Evolutionary conservation across 2,888 invertebrate species (phyloP).

Genomic region (Volucella inanis): DNA sequence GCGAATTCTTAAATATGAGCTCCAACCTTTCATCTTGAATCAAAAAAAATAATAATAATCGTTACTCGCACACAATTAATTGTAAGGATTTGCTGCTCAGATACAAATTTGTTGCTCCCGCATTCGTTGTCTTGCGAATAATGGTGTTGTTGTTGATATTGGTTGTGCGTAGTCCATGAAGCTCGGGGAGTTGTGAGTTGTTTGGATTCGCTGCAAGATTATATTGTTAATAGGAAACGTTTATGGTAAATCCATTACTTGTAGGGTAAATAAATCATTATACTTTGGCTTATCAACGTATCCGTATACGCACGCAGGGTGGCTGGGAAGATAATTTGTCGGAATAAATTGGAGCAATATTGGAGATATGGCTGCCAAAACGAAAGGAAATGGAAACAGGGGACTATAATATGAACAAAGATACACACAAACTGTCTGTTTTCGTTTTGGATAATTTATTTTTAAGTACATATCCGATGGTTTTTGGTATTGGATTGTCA

Average conservation of each 20-base stretch:
- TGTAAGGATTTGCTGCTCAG: conserved; percentile 29
- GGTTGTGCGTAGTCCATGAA: not conserved
- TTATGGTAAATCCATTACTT: conserved; percentile 65
- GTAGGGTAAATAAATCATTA: conserved; percentile 66
- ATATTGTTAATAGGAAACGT: conserved; percentile 60
- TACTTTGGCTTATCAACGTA: conserved; percentile 3
- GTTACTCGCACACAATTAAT: conserved; percentile 61
- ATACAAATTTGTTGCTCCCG: not conserved
- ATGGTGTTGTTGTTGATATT: not conserved
- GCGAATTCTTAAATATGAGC: conserved; percentile 48
- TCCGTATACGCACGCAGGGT: conserved; percentile 14
- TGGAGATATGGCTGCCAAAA: not conserved
- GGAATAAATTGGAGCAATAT: conserved; percentile 58
- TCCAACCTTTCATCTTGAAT: conserved; percentile 14
- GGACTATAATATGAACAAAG: conserved; percentile 11
- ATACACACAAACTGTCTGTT: conserved; percentile 45
- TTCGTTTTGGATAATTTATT: conserved; percentile 40
- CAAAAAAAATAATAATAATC: conserved; percentile 70
- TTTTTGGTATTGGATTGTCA: conserved; percentile 21
- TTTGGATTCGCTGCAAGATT: conserved; percentile 47
- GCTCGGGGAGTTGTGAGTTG: conserved; percentile 19
- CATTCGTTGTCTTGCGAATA: conserved; percentile 6
- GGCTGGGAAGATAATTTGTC: conserved; percentile 65
- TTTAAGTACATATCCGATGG: conserved; percentile 12
- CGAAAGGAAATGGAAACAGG: not conserved